Percentiles rank a stretch among this genome's conserved stretches.
phyloP scores from a whole-genome alignment of 2,797 vertebrate species.

The Gila robusta region DNA sequence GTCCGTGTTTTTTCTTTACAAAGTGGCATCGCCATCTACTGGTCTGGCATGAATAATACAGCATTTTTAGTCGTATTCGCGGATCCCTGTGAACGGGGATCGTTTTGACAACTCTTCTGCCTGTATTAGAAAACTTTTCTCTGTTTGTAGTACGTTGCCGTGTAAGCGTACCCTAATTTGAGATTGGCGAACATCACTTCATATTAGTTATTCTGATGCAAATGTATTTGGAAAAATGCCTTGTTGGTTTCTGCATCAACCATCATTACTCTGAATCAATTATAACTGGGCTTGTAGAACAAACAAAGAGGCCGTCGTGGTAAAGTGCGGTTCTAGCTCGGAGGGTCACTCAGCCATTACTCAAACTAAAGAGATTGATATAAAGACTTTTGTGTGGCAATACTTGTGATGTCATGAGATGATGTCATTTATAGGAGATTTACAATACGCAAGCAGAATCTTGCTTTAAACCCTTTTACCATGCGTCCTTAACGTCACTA shows the following conservation, averaged over 20 bases:
- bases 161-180: background rate
- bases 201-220: constrained; percentile 40
- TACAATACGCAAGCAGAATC: constrained; percentile 1
- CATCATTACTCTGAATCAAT: background rate
- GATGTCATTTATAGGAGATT: constrained; percentile 22
- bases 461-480: constrained; percentile 44
- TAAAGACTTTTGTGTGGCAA: constrained; percentile 37
- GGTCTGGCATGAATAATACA: background rate
- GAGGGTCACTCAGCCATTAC: constrained; percentile 26
- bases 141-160: background rate
- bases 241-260: constrained; percentile 23
- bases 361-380: constrained; percentile 40
- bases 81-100: background rate
- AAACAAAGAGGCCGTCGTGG: background rate
- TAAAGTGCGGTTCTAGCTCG: background rate
- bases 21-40: background rate
- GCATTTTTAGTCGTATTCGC: background rate
- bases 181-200: constrained; percentile 16
- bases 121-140: background rate
- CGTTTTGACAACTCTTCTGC: background rate
- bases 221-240: constrained; percentile 14
- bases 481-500: constrained; percentile 47
- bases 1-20: background rate
- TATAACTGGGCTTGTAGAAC: no score
- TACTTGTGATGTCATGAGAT: constrained; percentile 32